phyloP scores from a whole-genome alignment of 1,140 invertebrate species.

The Plodia interpunctella region DNA sequence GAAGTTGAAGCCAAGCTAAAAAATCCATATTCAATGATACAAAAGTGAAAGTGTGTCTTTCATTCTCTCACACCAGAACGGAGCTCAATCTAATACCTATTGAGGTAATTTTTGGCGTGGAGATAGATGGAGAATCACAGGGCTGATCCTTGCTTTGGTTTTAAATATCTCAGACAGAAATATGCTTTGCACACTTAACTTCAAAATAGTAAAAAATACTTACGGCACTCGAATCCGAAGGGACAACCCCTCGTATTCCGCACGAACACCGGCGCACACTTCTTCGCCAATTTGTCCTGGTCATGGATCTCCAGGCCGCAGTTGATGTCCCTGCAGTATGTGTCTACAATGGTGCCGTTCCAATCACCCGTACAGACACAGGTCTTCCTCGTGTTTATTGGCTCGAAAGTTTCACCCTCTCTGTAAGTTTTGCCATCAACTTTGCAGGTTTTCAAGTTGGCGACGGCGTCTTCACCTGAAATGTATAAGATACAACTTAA shows the following conservation, averaged over 20 bases:
- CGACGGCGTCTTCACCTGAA: slow-evolving; percentile 61
- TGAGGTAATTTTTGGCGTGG: too few relatives aligned
- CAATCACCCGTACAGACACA: slow-evolving; percentile 71
- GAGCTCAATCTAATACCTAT: too few relatives aligned
- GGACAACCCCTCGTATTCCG: slow-evolving; percentile 63
- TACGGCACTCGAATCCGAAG: slow-evolving; percentile 74
- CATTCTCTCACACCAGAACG: too few relatives aligned
- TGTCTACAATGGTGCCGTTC: slow-evolving; percentile 52
- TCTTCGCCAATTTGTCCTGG: slow-evolving; percentile 55
- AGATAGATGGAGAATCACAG: too few relatives aligned
- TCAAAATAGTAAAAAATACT: slow-evolving; percentile 42
- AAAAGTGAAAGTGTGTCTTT: too few relatives aligned
- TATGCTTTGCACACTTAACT: too few relatives aligned
- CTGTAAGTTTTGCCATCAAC: slow-evolving; percentile 67
- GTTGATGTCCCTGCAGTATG: slow-evolving; percentile 69
- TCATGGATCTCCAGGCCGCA: slow-evolving; percentile 74
- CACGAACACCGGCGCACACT: slow-evolving; percentile 73
- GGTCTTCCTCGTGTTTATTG: slow-evolving; percentile 61
- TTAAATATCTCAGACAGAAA: too few relatives aligned
- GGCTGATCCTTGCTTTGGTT: too few relatives aligned
- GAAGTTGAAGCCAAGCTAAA: slow-evolving; percentile 18
- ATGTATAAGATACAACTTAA: too few relatives aligned
- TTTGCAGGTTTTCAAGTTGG: slow-evolving; percentile 61
- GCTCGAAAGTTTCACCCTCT: slow-evolving; percentile 73
- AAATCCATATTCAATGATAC: too few relatives aligned